Evolutionary conservation across 2,888 invertebrate species (phyloP).

Genomic region (Anthophora plumipes): DNA sequence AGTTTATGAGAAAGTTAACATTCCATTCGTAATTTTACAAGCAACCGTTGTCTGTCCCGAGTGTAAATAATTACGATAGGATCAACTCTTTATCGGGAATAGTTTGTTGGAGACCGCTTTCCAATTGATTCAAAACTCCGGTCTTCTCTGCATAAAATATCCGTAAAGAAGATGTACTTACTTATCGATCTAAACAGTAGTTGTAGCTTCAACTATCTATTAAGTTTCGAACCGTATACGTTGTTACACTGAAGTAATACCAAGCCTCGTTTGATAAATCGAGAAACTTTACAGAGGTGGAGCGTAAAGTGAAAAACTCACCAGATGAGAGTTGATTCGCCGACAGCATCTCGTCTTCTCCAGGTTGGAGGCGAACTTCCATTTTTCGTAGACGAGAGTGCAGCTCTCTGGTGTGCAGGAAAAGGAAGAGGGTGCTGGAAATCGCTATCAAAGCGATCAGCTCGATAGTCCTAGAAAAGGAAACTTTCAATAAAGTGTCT

Average conservation of each 20-base stretch:
- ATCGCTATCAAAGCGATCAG: slow-evolving; percentile 93
- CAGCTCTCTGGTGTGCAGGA: slow-evolving; percentile 93
- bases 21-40: slow-evolving; percentile 1
- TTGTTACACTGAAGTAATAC: background rate
- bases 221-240: background rate
- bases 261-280: background rate
- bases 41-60: background rate
- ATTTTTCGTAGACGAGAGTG: slow-evolving; percentile 92
- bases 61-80: background rate
- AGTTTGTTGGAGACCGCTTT: background rate
- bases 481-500: slow-evolving; percentile 1
- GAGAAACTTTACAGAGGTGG: slow-evolving; percentile 1
- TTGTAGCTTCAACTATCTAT: too few species aligned
- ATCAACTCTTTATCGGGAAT: background rate
- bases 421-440: slow-evolving; percentile 93
- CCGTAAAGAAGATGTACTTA: background rate
- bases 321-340: slow-evolving; percentile 86
- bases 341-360: slow-evolving; percentile 86
- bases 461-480: slow-evolving; percentile 90
- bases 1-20: slow-evolving; percentile 6
- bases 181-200: background rate
- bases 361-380: slow-evolving; percentile 90
- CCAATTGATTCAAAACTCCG: background rate
- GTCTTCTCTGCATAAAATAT: background rate
- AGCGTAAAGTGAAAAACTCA: slow-evolving; percentile 74